Base-by-base conservation (phyloP, 1,140 invertebrate genomes). In the Thaumatotibia leucotreta region DNA sequence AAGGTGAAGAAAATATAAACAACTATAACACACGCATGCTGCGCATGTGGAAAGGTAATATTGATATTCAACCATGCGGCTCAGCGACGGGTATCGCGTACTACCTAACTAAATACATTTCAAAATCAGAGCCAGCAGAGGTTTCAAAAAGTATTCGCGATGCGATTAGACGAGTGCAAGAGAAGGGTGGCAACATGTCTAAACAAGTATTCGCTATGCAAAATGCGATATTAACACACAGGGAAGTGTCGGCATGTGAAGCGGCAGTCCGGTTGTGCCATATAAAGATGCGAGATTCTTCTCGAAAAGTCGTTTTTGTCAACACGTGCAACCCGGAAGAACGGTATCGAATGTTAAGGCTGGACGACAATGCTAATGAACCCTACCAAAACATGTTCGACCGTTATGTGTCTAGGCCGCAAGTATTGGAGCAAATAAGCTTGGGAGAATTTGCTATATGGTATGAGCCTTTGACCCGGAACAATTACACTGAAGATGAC, bases 291-390 rank as follows among this genome's bases (percentile, higher is more conserved):
- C 64, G 67, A 67, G 67, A 67, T 29, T 49, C 32, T 49, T 67
- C 68, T 1, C 24, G 73, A n/a, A 75, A 78, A 66, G 61, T 61
- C 11, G 72, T 73, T 8, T 78, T 78, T 49, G 63, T 78, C n/a
- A 74, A 78, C 29, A 75, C 63, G 22, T 75, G 73, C 33, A 58
- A 17, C 1, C 73, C 71, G 14, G 27, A 70, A 5, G n/a, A 75
- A 63, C 29, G 72, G 10, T 78, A 62, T 29, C 31, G 70, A 35
- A 33, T 78, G 22, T 24, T 78, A 35, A 54, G 70, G 24, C 65
- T 75, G 63, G 65, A 68, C 2, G 22, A 4, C 1, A 61, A 17
- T 17, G 2, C 69, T 64, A 64, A 68, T 24, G 71, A 58, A 14
- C 35, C 52, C 50, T 67, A n/a, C 33, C 61, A 64, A 14, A 70